Evolutionary conservation across 1,140 invertebrate genomes (phyloP), one percentile per base, ranked within the genome.

Genomic region (Micrasema longulum): DNA sequence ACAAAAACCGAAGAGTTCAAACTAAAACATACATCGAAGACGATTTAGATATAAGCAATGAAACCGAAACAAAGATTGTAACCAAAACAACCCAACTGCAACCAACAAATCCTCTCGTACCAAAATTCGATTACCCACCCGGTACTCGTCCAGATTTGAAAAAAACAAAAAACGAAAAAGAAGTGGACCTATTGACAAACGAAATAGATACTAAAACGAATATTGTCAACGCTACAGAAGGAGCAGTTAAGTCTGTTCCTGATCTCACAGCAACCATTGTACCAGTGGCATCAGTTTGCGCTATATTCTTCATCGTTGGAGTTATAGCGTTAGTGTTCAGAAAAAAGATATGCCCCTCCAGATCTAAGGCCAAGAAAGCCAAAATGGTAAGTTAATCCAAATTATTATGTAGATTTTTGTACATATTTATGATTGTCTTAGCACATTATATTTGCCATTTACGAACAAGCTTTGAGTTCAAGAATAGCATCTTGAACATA

Each of bases 181-280:
- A 64, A 1, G 41, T 6, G 16, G 12, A 45, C 31, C 20, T 69
- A 31, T 31, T 70, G 7, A 70, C 36, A 1, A 74, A 69, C 50
- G 67, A 63, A 69, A 57, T 66, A 6, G 36, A 45, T 2, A 20
- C 16, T 26, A 45, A 65, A 11, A 41, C 35, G 10, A 60, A 23
- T 65, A 47, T 36, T 18, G 45, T 52, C n/a, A 81, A 79, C 45
- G 78, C 80, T 50, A 76, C 79, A 6, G 81, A 83, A 45, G 80
- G 78, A 20, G 77, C 82, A 2, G 78, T 84, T 0, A 79, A 79
- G 50, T 76, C 80, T 12, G 74, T 77, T 5, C 74, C 82, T 14
- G 86, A 88, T 67, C 73, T 89, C 4, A 79, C 83, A 0, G 81
- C 86, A 72, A 88, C 88, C 3, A 77, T 91, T 11, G 83, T 91